These are phyloP conservation scores for Portunus trituberculatus DNA, from an alignment of 1,140 invertebrate species.

Conservation along the genomic window DNA sequence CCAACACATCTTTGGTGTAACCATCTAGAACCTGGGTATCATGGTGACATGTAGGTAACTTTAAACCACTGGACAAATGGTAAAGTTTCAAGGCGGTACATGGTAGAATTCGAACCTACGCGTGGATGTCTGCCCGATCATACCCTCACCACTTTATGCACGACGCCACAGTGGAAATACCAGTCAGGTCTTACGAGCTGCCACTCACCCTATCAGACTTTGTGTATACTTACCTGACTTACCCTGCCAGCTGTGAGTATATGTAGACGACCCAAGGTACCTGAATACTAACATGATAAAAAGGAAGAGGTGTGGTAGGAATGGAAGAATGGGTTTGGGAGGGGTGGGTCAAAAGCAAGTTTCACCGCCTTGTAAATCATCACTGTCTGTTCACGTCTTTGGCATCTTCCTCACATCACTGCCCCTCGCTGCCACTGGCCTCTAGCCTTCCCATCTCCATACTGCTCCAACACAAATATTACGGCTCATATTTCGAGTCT, in stretches of 20 bases:
- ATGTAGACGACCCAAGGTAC: conserved; percentile 64
- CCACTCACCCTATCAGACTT: conserved; percentile 59
- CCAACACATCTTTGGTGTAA: too few species aligned
- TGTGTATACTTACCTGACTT: conserved; percentile 72
- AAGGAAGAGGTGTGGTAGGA: conserved; percentile 56
- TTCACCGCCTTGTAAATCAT: conserved; percentile 29
- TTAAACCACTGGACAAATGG: too few species aligned
- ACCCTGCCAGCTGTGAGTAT: conserved; percentile 50
- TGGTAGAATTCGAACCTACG: too few species aligned
- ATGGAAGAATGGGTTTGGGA: conserved; percentile 39
- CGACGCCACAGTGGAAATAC: conserved; percentile 43
- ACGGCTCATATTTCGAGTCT: neutral
- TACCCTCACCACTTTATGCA: too few species aligned
- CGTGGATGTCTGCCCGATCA: too few species aligned
- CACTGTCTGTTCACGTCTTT: conserved; percentile 11
- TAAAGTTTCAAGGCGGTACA: too few species aligned
- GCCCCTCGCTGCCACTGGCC: neutral
- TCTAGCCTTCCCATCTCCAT: neutral
- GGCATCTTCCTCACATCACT: conserved; percentile 10
- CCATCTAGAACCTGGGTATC: too few species aligned
- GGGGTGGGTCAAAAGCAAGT: conserved; percentile 34
- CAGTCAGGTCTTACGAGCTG: conserved; percentile 49
- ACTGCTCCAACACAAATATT: neutral
- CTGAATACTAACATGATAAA: conserved; percentile 66
- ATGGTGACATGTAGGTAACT: too few species aligned